phyloP scores from a whole-genome alignment of 2,113 vertebrate genomes.

The Phylloscopus trochilus region DNA sequence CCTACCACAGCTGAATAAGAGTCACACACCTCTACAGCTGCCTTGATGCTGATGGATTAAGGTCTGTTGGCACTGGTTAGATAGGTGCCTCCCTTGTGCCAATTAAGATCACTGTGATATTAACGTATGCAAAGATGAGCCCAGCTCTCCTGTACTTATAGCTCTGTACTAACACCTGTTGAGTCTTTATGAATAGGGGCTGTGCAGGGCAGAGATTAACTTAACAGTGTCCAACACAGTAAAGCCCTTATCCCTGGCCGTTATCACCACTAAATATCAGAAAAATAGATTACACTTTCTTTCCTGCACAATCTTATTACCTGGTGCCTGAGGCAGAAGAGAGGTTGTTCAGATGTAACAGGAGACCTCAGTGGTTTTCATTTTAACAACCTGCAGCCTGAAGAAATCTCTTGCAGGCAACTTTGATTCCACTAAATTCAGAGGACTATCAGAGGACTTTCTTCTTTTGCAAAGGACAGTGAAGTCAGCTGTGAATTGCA shows the following conservation, averaged over 20 bases:
- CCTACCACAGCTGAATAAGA: background rate
- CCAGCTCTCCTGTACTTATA: background rate
- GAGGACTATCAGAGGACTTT: background rate
- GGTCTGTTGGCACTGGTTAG: background rate
- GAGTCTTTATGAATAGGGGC: accelerated
- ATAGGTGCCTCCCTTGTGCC: background rate
- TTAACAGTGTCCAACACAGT: background rate
- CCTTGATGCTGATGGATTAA: background rate
- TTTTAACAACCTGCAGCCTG: background rate
- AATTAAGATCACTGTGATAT: background rate
- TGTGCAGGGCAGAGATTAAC: background rate
- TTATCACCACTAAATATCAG: background rate
- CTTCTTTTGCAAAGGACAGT: background rate
- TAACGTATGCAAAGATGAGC: background rate
- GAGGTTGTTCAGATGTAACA: background rate
- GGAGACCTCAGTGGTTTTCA: background rate
- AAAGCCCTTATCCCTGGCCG: background rate
- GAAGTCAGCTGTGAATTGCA: accelerated
- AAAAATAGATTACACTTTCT: background rate
- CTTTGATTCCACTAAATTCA: background rate
- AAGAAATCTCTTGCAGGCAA: background rate
- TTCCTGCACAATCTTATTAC: background rate
- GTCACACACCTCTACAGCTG: background rate
- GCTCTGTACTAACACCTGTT: background rate
- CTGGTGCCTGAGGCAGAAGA: background rate